These are phyloP conservation scores for Corydoras sp. DNA, from an alignment of 2,113 vertebrate species.

Conservation along the genomic window DNA sequence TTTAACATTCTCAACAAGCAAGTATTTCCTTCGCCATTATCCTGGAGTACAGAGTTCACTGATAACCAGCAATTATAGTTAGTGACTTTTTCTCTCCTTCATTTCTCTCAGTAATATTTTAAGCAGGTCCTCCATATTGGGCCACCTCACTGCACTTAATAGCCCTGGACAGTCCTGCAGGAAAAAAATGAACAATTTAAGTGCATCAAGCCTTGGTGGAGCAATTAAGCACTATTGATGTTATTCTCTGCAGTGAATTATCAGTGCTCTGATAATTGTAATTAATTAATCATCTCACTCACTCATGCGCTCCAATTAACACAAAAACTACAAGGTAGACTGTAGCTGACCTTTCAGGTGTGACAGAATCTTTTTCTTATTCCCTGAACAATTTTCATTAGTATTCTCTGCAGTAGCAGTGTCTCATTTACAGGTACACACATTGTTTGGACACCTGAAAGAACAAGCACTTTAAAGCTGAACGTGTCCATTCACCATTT, in stretches of 20 bases:
- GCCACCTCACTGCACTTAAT: conserved; percentile 58
- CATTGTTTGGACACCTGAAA: background rate
- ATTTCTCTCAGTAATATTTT: conserved; percentile 40
- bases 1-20: conserved; percentile 54
- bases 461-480: too few species aligned
- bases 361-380: conserved; percentile 11
- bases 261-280: conserved; percentile 64
- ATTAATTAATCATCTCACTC: conserved; percentile 68
- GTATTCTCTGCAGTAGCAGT: background rate
- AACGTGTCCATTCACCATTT: too few species aligned
- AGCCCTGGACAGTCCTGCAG: conserved; percentile 59
- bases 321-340: conserved; percentile 49
- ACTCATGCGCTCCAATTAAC: conserved; percentile 50
- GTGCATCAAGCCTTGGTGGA: conserved; percentile 54
- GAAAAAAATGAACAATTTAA: conserved; percentile 56
- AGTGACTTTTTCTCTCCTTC: conserved; percentile 51
- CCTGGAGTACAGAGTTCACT: conserved; percentile 24
- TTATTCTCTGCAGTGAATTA: conserved; percentile 63
- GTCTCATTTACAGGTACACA: background rate
- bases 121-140: conserved; percentile 48
- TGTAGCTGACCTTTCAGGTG: conserved; percentile 52
- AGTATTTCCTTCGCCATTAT: conserved; percentile 47
- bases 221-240: conserved; percentile 65
- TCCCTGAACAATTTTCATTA: conserved; percentile 5
- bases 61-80: conserved; percentile 65